These are phyloP conservation scores for Larimichthys crocea DNA, from an alignment of 2,113 vertebrate genomes.

Conservation along the genomic window DNA sequence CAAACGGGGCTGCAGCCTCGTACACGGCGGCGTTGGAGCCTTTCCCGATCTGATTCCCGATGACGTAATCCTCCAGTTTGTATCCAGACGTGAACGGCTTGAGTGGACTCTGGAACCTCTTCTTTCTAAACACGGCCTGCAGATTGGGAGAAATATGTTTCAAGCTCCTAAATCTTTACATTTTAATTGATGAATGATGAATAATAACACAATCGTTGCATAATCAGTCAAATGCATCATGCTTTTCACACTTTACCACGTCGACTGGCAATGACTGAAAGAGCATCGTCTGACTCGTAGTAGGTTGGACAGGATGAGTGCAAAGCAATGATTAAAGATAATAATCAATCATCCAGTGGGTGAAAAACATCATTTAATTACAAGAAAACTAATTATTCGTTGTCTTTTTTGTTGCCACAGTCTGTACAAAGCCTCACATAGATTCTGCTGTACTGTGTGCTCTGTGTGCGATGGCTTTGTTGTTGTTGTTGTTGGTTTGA, in stretches of 20 bases:
- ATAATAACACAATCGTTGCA: not conserved
- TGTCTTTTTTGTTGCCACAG: too few species aligned
- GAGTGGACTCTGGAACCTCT: slow-evolving; percentile 79
- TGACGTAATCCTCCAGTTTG: slow-evolving; percentile 91
- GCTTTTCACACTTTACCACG: not conserved
- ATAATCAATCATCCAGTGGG: not conserved
- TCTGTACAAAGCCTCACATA: too few species aligned
- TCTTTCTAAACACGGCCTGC: slow-evolving; percentile 90
- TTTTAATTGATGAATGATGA: too few species aligned
- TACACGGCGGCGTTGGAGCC: slow-evolving; percentile 92
- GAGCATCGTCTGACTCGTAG: not conserved
- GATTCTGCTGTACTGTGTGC: too few species aligned
- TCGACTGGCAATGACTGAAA: not conserved
- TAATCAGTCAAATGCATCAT: not conserved
- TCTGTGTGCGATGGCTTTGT: too few species aligned
- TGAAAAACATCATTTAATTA: too few species aligned
- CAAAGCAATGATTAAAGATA: not conserved
- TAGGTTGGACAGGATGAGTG: not conserved
- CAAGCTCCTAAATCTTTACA: not conserved
- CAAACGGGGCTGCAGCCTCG: slow-evolving; percentile 83
- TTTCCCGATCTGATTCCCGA: slow-evolving; percentile 91
- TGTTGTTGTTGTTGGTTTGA: too few species aligned
- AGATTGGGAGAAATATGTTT: slow-evolving; percentile 1
- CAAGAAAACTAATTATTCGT: too few species aligned
- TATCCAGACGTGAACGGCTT: slow-evolving; percentile 85